phyloP scores from a whole-genome alignment of 2,113 vertebrate genomes.

The Microtus ochrogaster region DNA sequence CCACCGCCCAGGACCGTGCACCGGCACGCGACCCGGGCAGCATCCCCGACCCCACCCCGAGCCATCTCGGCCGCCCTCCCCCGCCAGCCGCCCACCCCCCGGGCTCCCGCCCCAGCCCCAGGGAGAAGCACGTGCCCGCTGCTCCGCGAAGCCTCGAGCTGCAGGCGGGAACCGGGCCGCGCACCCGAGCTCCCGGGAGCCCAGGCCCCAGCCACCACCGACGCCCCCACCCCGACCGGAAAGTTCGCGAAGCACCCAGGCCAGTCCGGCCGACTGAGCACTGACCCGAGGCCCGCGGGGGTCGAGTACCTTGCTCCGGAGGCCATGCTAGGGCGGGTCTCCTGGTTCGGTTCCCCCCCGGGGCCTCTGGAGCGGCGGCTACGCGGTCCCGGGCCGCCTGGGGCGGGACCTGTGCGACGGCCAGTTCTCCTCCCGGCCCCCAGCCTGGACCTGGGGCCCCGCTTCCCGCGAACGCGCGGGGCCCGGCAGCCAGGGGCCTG shows the following conservation, averaged over 20 bases:
- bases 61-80: not conserved
- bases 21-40: not conserved
- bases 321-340: not conserved
- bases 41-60: not conserved
- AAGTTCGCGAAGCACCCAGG: not conserved
- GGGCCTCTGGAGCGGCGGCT: not conserved
- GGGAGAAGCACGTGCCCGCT: slow-evolving; percentile 70
- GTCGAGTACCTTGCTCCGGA: not conserved
- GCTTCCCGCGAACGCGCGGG: not conserved
- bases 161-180: not conserved
- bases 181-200: not conserved
- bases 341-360: fast-evolving
- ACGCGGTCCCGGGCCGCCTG: not conserved
- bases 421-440: not conserved
- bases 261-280: not conserved
- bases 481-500: fast-evolving
- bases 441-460: not conserved
- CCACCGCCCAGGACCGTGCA: not conserved
- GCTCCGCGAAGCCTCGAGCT: slow-evolving; percentile 57
- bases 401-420: not conserved
- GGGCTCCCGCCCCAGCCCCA: not conserved
- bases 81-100: not conserved
- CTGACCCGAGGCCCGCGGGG: not conserved
- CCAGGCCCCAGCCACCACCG: not conserved
- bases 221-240: not conserved